These are phyloP conservation scores for Aporrectodea caliginosa DNA, from an alignment of 1,140 invertebrate genomes.

Conservation along the genomic window DNA sequence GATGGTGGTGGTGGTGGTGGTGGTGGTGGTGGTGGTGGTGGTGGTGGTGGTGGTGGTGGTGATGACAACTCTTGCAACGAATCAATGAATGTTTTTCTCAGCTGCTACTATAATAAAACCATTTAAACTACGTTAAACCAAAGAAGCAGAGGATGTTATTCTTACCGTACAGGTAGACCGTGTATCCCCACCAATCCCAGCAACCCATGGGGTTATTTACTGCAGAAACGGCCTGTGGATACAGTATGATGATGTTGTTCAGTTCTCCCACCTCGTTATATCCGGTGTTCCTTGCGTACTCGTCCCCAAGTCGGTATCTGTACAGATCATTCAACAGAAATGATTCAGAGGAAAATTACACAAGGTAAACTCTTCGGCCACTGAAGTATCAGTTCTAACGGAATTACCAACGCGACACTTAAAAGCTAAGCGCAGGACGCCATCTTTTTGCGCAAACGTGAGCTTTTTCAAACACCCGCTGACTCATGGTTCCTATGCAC, in stretches of 20 bases:
- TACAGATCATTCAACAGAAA: no score
- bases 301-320: slow-evolving; percentile 43
- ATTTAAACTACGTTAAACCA: no score
- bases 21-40: no score
- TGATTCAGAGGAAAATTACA: slow-evolving; percentile 4
- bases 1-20: no score
- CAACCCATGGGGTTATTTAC: slow-evolving; percentile 50
- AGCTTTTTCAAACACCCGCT: no score
- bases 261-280: slow-evolving; percentile 56
- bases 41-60: no score
- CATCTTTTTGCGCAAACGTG: no score
- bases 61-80: no score
- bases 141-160: no score
- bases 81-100: no score
- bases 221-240: slow-evolving; percentile 49
- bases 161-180: slow-evolving; percentile 42
- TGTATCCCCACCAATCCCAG: slow-evolving; percentile 57
- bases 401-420: neutral
- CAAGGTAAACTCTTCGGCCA: slow-evolving; percentile 54
- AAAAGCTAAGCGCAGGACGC: neutral
- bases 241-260: slow-evolving; percentile 56
- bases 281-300: slow-evolving; percentile 49
- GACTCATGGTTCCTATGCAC: no score
- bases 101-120: no score
- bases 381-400: slow-evolving; percentile 40